Evolutionary conservation across 1,140 invertebrate species (phyloP).

Genomic region (Anthonomus grandis): DNA sequence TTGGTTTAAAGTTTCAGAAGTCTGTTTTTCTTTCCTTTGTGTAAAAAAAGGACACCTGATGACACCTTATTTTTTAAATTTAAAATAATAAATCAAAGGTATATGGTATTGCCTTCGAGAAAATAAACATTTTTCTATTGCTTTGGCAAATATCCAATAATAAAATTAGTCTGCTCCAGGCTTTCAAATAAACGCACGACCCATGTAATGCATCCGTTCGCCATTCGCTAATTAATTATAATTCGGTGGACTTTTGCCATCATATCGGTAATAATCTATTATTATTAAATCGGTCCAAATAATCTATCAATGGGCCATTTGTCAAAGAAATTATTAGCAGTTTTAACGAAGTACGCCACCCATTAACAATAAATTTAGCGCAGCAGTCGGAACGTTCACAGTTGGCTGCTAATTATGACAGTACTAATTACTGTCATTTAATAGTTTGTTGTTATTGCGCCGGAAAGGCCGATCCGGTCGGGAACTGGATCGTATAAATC

Average conservation of each 20-base stretch:
- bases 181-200: too few species aligned
- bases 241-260: too few species aligned
- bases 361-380: slow-evolving; percentile 15
- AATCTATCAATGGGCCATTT: slow-evolving; percentile 8
- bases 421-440: slow-evolving; percentile 23
- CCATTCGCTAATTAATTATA: too few species aligned
- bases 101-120: too few species aligned
- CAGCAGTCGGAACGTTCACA: slow-evolving; percentile 20
- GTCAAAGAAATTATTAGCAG: slow-evolving; percentile 11
- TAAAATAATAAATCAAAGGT: too few species aligned
- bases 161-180: too few species aligned
- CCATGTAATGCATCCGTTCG: too few species aligned
- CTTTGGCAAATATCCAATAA: too few species aligned
- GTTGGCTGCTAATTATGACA: slow-evolving; percentile 24
- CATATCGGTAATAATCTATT: too few species aligned
- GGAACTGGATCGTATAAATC: slow-evolving; percentile 15
- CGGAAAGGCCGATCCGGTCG: background rate
- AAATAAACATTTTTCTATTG: too few species aligned
- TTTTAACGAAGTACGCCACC: slow-evolving; percentile 16
- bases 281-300: background rate
- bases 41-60: background rate
- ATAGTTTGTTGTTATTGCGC: slow-evolving; percentile 13
- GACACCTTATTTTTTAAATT: too few species aligned
- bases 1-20: slow-evolving; percentile 10
- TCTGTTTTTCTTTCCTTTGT: background rate